Evolutionary conservation across 1,140 invertebrate species (phyloP), one percentile per base, ranked within the genome.

Genomic region (Saccostrea cuccullata): DNA sequence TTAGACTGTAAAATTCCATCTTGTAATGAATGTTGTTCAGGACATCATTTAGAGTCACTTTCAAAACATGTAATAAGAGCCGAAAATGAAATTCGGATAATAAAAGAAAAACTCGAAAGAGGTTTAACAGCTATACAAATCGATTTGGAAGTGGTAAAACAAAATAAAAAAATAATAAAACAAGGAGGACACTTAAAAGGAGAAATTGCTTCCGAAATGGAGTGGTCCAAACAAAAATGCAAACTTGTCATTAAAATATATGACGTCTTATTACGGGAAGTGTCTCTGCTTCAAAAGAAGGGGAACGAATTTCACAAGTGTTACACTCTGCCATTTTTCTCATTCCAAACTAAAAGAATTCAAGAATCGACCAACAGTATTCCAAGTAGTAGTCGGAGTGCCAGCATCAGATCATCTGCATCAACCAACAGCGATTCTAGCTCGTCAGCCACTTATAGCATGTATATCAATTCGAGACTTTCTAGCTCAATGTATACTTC

Each of bases 281-380:
- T 64, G n/a, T 6, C 58, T 20, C 17, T 64, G 15, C 17, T 64
- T 20, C n/a, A 20, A n/a, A 64, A 64, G n/a, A 64, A 20, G 58
- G 58, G 58, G n/a, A 64, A 64, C 58, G 58, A 64, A n/a, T 64
- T 64, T n/a, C 58, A 64, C 17, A 64, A 64, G 15, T 64, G 58
- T 64, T 64, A 64, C 15, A 20, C 58, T 64, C 58, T 64, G 15
- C 58, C 58, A n/a, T 64, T 64, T n/a, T 64, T 64, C 6, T 64
- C 58, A 64, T n/a, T 64, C 15, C 13, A 64, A 64, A 20, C 5
- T 17, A 17, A 64, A 64, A 64, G 15, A 64, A 64, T 64, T 64
- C 58, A 64, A 64, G 58, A 64, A n/a, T 64, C 58, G 58, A 64
- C 58, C n/a, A 64, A 64, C 15, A 64, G 58, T 64, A 64, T 64